These are phyloP conservation scores for Papilio protenor DNA, from an alignment of 2,888 invertebrate genomes.

Conservation along the genomic window DNA sequence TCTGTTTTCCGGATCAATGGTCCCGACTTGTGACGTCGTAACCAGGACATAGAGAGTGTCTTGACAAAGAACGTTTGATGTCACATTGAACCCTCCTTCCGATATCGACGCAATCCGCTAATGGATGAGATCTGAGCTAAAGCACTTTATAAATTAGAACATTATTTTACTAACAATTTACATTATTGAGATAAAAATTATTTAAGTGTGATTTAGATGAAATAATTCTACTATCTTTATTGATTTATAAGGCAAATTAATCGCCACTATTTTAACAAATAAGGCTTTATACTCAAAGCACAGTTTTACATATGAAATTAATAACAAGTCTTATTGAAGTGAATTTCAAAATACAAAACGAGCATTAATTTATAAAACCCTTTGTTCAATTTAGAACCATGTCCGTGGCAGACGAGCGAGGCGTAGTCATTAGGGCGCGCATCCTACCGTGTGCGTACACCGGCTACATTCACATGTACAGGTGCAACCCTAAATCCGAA, in stretches of 20 bases:
- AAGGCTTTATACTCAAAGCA: neutral
- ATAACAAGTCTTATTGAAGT: neutral
- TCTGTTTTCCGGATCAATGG: constrained; percentile 23
- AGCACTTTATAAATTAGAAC: constrained; percentile 13
- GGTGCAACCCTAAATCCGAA: constrained; percentile 50
- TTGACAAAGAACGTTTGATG: constrained; percentile 27
- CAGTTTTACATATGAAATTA: neutral
- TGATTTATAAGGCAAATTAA: neutral
- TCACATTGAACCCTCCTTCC: constrained; percentile 17
- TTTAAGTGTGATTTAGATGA: neutral
- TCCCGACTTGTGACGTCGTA: constrained; percentile 10
- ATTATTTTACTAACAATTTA: neutral
- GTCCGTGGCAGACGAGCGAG: neutral
- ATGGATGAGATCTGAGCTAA: neutral
- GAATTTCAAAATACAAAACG: constrained; percentile 3
- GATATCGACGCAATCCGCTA: constrained; percentile 12
- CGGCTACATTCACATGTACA: constrained; percentile 36
- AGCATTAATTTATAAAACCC: constrained; percentile 16
- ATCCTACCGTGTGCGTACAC: constrained; percentile 21
- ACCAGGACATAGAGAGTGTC: constrained; percentile 12
- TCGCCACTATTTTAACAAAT: neutral
- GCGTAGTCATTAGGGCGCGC: constrained; percentile 33
- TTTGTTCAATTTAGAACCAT: constrained; percentile 28
- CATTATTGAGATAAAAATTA: neutral
- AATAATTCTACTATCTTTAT: neutral